A percentile compares a stretch with the other conserved stretches of the same genome.
Evolutionary conservation across 1,140 invertebrate species (phyloP).

Genomic region (roundworm (Caenorhabditis elegans)): WBcel235 BX284602.5:11097501-11098000

Average conservation of each 20-base stretch:
- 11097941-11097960: constrained; percentile 24
- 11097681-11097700: not conserved
- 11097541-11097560: not conserved
- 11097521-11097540: not conserved
- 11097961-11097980: constrained; percentile 19
- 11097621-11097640: not conserved
- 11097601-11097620: not conserved
- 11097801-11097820: too few relatives aligned
- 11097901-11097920: not conserved
- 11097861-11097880: constrained; percentile 18
- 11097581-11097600: not conserved
- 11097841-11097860: constrained; percentile 26
- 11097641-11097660: too few relatives aligned
- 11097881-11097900: not conserved
- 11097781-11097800: too few relatives aligned
- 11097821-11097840: not conserved
- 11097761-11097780: too few relatives aligned
- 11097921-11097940: not conserved
- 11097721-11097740: too few relatives aligned
- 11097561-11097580: not conserved
- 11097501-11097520: not conserved
- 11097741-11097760: too few relatives aligned
- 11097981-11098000: constrained; percentile 42
- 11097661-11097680: not conserved
- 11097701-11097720: too few relatives aligned